Evolutionary conservation across 1,140 invertebrate species (phyloP).

Genomic region (Rhopalosiphum maidis): DNA sequence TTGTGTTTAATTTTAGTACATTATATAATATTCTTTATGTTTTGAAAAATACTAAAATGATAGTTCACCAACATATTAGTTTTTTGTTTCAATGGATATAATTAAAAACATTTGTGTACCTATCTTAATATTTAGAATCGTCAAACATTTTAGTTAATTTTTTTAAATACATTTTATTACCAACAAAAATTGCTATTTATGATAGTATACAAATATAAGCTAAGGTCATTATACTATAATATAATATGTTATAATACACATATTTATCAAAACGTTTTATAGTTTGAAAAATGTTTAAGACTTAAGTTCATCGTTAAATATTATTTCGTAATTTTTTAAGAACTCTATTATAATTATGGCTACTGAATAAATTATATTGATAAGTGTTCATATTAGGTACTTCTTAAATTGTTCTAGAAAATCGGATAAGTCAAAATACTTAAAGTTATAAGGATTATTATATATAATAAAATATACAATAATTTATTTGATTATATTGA

Average conservation of each 20-base stretch:
- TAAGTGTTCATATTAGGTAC: background rate
- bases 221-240: background rate
- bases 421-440: background rate
- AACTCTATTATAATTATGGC: background rate
- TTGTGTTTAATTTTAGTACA: background rate
- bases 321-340: background rate
- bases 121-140: background rate
- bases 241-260: background rate
- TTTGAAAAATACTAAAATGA: background rate
- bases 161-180: background rate
- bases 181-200: background rate
- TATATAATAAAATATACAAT: background rate
- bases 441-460: background rate
- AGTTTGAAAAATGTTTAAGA: background rate
- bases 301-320: background rate
- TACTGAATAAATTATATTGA: background rate
- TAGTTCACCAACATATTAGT: background rate
- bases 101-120: background rate
- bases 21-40: background rate
- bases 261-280: background rate
- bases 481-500: background rate
- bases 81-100: background rate
- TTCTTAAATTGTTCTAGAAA: background rate
- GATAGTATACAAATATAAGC: background rate
- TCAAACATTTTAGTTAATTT: background rate